Base-by-base conservation (phyloP, 2,113 vertebrate species). In the Dipodomys spectabilis region DNA sequence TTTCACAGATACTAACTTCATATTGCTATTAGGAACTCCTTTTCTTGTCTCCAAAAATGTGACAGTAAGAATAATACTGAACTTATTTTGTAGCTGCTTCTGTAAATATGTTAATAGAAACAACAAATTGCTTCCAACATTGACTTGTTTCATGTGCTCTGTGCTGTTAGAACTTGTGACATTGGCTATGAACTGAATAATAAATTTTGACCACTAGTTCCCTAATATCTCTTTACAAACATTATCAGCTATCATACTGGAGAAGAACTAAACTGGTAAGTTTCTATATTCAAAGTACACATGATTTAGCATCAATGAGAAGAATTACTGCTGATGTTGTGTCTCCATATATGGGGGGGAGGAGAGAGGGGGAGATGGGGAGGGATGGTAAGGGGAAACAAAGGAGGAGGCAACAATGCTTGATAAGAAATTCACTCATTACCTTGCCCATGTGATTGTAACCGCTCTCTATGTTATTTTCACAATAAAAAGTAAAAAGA, bases 61-160 rank as follows among this genome's bases (percentile, higher is more conserved):
- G 96, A 98, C 98, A 0, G 98, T 99, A 96, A 99, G 98, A 98
- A 99, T 99, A 96, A 99, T 98, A 96, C 98, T 99, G 90, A 98
- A 99, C 93, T 98, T 99, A 49, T 99, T 98, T 97, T 99, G 98
- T 82, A 99, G 98, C 89, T 99, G 98, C 94, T 99, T 98, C 98
- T 98, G 88, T 99, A 99, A 99, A 99, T 99, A 96, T 99, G 98
- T 98, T 99, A 98, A 92, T 98, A 99, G 97, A 99, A 99, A 97
- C 99, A 99, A 0, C 98, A 99, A 32, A 99, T 99, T 97, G 98
- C 98, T 98, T 99, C 98, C 97, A 99, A 96, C 62, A 98, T 99
- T 3, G 98, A 98, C 49, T 97, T 99, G 98, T 98, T 99, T 99
- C 98, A 99, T 99, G 96, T 99, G 98, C 82, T 99, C 98, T 0